phyloP scores from a whole-genome alignment of 2,797 vertebrate genomes.

The Fistularia tabacaria region DNA sequence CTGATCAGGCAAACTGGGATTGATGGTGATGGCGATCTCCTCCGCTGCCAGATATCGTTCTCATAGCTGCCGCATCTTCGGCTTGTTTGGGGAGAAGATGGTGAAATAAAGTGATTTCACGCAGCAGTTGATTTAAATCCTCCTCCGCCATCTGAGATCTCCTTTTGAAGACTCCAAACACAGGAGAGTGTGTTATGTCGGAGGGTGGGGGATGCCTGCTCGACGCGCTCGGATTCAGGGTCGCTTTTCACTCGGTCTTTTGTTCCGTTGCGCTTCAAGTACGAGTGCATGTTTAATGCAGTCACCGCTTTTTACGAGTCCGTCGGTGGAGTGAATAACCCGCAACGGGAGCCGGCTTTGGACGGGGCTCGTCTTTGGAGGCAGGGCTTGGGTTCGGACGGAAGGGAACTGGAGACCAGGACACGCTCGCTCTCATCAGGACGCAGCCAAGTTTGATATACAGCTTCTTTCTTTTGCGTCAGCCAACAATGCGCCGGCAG shows the following conservation, averaged over 20 bases:
- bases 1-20: too few species aligned
- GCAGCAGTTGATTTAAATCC: constrained; percentile 37
- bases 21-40: neutral
- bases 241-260: constrained; percentile 27
- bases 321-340: constrained; percentile 16
- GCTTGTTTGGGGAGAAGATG: constrained; percentile 55
- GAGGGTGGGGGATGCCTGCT: constrained; percentile 29
- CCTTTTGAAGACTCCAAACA: too few species aligned
- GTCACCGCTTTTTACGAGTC: neutral
- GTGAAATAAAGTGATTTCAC: constrained; percentile 50
- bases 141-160: too few species aligned
- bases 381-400: constrained; percentile 39
- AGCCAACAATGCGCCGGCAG: constrained; percentile 63
- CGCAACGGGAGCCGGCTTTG: constrained; percentile 38
- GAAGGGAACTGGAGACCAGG: constrained; percentile 43
- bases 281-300: constrained; percentile 39
- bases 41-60: constrained; percentile 12
- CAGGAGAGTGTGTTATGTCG: too few species aligned
- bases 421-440: constrained; percentile 45
- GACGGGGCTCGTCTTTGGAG: constrained; percentile 24
- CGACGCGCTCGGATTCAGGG: constrained; percentile 16
- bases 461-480: constrained; percentile 54
- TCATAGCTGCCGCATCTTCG: constrained; percentile 6
- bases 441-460: constrained; percentile 56
- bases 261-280: constrained; percentile 26